Conservation (phyloP, 2,797 vertebrate species). For the Rallus crepitans region DNA sequence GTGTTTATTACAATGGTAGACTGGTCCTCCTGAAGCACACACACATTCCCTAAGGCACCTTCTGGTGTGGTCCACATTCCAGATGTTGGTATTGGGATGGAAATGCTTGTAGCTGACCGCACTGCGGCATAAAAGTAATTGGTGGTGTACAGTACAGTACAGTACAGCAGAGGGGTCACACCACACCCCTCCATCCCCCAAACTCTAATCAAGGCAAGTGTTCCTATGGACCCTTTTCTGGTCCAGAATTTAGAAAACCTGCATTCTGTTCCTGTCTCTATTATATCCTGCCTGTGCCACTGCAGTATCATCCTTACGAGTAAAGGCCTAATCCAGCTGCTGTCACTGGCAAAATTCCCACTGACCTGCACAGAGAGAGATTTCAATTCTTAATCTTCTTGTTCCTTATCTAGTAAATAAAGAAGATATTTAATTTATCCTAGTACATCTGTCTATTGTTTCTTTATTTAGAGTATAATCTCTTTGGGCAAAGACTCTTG, state of each 20-base stretch:
- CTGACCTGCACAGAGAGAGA: not conserved
- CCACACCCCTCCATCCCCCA: not conserved
- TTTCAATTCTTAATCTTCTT: conserved; percentile 25
- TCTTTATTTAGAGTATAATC: not conserved
- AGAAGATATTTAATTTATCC: not conserved
- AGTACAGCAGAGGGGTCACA: not conserved
- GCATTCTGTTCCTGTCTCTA: not conserved
- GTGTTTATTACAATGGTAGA: not conserved
- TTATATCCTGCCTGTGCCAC: not conserved
- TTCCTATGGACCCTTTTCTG: not conserved
- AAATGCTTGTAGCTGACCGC: not conserved
- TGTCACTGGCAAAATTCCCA: conserved; percentile 1
- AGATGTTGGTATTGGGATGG: not conserved
- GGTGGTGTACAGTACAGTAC: not conserved
- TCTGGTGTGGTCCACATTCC: not conserved
- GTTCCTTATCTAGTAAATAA: not conserved
- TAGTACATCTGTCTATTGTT: not conserved
- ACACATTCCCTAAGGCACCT: not conserved
- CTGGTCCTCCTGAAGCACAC: not conserved
- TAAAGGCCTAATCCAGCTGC: not conserved
- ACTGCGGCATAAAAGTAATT: not conserved
- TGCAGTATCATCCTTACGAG: not conserved
- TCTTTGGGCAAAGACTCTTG: not conserved
- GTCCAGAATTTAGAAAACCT: not conserved
- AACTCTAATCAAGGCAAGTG: not conserved